Evolutionary conservation across 2,797 vertebrate genomes (phyloP).

Genomic region (Peromyscus nudipes): DNA sequence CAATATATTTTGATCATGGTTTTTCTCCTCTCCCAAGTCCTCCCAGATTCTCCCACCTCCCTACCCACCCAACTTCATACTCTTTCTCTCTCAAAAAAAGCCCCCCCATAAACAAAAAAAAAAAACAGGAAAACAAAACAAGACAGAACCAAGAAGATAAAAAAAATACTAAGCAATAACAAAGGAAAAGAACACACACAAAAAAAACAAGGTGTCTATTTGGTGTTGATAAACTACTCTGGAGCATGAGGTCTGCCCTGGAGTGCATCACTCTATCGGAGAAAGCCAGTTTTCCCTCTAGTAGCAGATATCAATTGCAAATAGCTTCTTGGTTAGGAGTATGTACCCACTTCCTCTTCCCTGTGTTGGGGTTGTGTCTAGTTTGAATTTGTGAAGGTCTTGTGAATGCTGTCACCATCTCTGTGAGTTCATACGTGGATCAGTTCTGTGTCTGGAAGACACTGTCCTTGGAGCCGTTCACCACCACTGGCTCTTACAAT

Average conservation of each 20-base stretch:
- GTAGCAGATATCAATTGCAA: neutral
- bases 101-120: neutral
- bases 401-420: neutral
- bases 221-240: no score
- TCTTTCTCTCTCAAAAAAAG: neutral
- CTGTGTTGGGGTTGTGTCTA: neutral
- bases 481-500: neutral
- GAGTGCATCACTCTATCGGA: neutral
- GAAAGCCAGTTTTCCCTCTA: neutral
- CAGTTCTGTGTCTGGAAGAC: no score
- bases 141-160: neutral
- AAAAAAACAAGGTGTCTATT: neutral
- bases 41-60: neutral
- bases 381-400: neutral
- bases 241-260: neutral
- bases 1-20: neutral
- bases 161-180: neutral
- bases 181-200: neutral
- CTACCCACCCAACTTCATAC: neutral
- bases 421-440: neutral
- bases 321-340: neutral
- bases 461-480: neutral
- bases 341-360: neutral
- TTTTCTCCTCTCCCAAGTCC: neutral
- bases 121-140: neutral